Base-by-base conservation (phyloP, 2,113 vertebrate genomes). In the Hippocampus zosterae region DNA sequence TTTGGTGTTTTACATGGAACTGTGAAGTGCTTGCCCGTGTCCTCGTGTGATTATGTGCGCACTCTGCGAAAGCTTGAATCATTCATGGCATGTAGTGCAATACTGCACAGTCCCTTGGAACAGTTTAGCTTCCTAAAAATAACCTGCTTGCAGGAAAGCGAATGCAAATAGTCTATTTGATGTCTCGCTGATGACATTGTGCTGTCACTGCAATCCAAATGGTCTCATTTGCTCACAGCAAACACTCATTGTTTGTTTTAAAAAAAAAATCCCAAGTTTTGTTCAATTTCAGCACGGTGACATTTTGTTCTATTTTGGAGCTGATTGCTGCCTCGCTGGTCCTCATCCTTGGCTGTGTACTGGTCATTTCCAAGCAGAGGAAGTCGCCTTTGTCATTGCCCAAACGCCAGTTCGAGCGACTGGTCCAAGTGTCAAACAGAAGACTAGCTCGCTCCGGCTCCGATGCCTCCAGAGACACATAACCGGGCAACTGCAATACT, bases 111-210 rank as follows among this genome's bases (percentile, higher is more conserved):
- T 82, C 83, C 80, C 79, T 76, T 69, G 83, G 87, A 84, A 88
- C 85, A 79, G 75, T 90, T 88, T 83, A 76, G 52, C 74, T 55
- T 80, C 33, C 88, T 88, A 91, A 86, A 89, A 89, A 88, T 89
- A 88, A 77, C 83, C 27, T 9, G 29, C 62, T 65, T 72, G 64
- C 75, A 61, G 50, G 79, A 77, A 77, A 70, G 63, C 2, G 12
- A 78, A 79, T 75, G 84, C 84, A 85, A 85, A 85, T 80, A 85
- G 33, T 73, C 60, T 69, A 67, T 86, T 81, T 83, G 66, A 65
- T 75, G 73, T 73, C 63, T 81, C n/a, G 8, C 37, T 76, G 71
- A 57, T 78, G 64, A 69, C 74, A 79, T 75, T 21, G 52, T 53
- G 68, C n/a, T 2, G 50, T 70, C 65, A 71, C 78, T 67, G 77